Conservation (phyloP, 1,140 invertebrate genomes). For the Venturia canescens region DNA sequence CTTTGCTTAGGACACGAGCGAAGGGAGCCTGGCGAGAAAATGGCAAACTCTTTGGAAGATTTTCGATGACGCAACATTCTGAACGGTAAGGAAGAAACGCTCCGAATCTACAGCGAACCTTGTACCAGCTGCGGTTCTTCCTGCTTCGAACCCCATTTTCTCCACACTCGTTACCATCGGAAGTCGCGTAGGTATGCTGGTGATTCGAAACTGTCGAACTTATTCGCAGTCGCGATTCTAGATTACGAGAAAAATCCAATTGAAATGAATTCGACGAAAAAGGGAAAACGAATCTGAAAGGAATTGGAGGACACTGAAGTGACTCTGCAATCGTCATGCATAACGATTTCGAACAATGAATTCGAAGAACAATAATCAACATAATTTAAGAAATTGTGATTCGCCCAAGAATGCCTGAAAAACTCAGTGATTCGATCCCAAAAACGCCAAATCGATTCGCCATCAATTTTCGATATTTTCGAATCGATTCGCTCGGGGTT, state of each 20-base stretch:
- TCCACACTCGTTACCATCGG: neutral
- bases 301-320: too few relatives aligned
- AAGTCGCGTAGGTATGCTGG: neutral
- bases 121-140: neutral
- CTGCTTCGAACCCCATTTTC: neutral
- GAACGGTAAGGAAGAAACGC: neutral
- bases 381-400: too few relatives aligned
- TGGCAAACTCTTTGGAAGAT: neutral
- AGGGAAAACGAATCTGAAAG: neutral
- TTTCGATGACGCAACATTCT: neutral
- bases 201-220: neutral
- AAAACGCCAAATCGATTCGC: too few relatives aligned
- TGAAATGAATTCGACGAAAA: neutral
- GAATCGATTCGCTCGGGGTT: too few relatives aligned
- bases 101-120: neutral
- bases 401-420: too few relatives aligned
- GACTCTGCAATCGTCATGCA: too few relatives aligned
- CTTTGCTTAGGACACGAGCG: neutral
- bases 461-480: too few relatives aligned
- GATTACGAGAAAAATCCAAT: neutral
- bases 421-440: too few relatives aligned
- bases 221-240: neutral
- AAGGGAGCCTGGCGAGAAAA: neutral
- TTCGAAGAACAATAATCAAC: too few relatives aligned
- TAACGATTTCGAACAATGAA: too few relatives aligned